Evolutionary conservation across 2,797 vertebrate genomes (phyloP).

Genomic region (Chromis chromis): DNA sequence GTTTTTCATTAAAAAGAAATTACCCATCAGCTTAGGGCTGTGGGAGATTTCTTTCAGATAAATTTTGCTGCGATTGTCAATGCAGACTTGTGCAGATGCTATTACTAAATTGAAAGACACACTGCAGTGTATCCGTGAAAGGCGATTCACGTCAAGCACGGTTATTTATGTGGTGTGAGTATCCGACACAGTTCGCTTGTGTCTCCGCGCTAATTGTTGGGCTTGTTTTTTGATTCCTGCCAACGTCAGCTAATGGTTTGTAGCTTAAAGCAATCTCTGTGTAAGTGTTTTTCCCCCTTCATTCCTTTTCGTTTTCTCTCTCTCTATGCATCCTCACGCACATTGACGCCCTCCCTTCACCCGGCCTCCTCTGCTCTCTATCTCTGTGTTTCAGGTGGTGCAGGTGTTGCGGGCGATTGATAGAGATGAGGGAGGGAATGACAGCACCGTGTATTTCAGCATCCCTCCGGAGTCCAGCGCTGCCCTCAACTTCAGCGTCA

Average conservation of each 20-base stretch:
- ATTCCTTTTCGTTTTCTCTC: slow-evolving; percentile 46
- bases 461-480: slow-evolving; percentile 85
- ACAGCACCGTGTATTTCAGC: slow-evolving; percentile 90
- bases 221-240: slow-evolving; percentile 70
- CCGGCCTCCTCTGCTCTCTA: slow-evolving; percentile 61
- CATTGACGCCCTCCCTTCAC: slow-evolving; percentile 20
- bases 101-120: slow-evolving; percentile 62
- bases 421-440: slow-evolving; percentile 90
- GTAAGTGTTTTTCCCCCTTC: slow-evolving; percentile 58
- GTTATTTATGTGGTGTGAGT: slow-evolving; percentile 59
- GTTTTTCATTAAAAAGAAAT: slow-evolving; percentile 71
- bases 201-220: slow-evolving; percentile 69
- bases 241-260: slow-evolving; percentile 65
- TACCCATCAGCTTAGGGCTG: slow-evolving; percentile 59
- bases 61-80: slow-evolving; percentile 65
- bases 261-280: slow-evolving; percentile 61
- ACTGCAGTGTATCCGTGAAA: slow-evolving; percentile 39
- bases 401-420: slow-evolving; percentile 91
- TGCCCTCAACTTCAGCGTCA: slow-evolving; percentile 90
- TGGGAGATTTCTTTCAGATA: slow-evolving; percentile 62
- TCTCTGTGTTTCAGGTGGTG: slow-evolving; percentile 87
- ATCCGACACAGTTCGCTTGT: slow-evolving; percentile 51
- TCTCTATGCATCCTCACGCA: not conserved
- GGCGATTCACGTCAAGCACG: slow-evolving; percentile 23
- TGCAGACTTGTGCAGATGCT: slow-evolving; percentile 41